These are phyloP conservation scores for Atta cephalotes DNA, from an alignment of 1,140 invertebrate species.

Conservation along the genomic window DNA sequence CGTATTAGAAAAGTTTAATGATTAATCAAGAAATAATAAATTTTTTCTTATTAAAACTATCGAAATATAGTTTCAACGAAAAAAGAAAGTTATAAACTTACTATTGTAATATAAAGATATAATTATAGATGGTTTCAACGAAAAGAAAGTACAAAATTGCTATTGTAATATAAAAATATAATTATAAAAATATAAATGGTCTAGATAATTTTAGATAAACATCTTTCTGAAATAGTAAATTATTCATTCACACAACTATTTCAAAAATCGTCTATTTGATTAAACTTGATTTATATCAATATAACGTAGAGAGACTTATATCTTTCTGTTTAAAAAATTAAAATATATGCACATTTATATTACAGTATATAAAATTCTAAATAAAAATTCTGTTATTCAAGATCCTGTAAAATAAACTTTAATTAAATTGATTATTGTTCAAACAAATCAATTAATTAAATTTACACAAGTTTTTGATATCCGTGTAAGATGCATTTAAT, in stretches of 20 bases:
- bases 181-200: not conserved
- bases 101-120: not conserved
- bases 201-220: not conserved
- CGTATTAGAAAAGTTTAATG: slow-evolving; percentile 3
- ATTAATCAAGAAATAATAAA: not conserved
- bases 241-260: not conserved
- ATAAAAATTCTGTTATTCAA: not conserved
- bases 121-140: not conserved
- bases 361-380: not conserved
- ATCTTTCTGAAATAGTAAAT: not conserved
- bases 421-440: slow-evolving; percentile 1
- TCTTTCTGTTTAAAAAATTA: not conserved
- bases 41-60: not conserved
- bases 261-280: not conserved
- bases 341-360: not conserved
- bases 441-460: not conserved
- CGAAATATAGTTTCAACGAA: not conserved
- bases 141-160: not conserved
- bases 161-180: not conserved
- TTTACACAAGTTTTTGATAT: not conserved
- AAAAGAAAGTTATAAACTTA: not conserved
- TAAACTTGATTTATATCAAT: not conserved
- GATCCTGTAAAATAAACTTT: not conserved
- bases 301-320: not conserved
- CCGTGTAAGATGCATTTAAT: not conserved